Evolutionary conservation across 1,140 invertebrate species (phyloP).

Genomic region (Pomacea maculata): DNA sequence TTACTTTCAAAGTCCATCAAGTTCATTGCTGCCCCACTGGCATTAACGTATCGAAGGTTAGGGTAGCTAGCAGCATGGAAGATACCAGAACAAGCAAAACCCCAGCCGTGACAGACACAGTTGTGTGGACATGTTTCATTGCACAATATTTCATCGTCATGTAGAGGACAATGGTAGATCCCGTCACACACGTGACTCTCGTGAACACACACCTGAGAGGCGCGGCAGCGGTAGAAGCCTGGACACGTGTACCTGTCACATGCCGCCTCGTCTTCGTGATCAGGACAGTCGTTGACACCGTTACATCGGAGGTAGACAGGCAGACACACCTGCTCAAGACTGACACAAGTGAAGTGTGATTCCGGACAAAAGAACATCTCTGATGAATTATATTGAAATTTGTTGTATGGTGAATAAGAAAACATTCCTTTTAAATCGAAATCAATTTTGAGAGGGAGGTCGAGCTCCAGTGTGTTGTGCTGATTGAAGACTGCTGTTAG

Average conservation of each 20-base stretch:
- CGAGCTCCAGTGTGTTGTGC: too few species aligned
- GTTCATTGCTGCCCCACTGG: background rate
- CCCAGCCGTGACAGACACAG: constrained; percentile 12
- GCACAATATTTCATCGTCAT: constrained; percentile 14
- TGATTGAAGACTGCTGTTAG: too few species aligned
- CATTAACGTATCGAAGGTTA: background rate
- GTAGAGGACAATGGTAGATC: constrained; percentile 11
- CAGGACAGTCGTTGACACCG: constrained; percentile 8
- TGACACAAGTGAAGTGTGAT: background rate
- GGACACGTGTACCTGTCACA: constrained; percentile 16
- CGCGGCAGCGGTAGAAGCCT: constrained; percentile 17
- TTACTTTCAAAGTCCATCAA: background rate
- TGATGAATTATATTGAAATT: too few species aligned
- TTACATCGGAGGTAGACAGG: constrained; percentile 4
- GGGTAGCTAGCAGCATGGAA: background rate
- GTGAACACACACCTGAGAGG: constrained; percentile 10
- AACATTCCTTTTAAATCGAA: too few species aligned
- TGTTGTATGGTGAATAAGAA: too few species aligned
- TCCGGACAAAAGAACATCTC: background rate
- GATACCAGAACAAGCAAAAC: background rate
- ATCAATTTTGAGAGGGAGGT: too few species aligned
- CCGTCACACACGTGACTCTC: constrained; percentile 25
- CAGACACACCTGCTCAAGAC: background rate
- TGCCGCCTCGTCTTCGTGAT: constrained; percentile 1
- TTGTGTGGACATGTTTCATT: background rate